Percentiles rank a stretch among this genome's conserved stretches.
Conservation (phyloP, 2,113 vertebrate genomes). For the Phocoena phocoena region DNA sequence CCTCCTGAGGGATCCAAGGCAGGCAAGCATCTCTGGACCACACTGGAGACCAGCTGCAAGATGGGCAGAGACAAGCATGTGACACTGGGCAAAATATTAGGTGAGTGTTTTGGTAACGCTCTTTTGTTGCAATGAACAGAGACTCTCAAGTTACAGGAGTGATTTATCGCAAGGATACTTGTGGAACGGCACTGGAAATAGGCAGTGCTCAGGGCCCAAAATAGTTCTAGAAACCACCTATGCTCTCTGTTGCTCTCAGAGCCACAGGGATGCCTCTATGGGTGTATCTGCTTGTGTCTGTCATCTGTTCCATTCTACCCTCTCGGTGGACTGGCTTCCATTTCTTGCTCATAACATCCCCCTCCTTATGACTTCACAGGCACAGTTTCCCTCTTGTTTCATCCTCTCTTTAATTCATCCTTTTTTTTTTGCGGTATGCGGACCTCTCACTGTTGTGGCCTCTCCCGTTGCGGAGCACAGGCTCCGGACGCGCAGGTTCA, state of each 20-base stretch:
- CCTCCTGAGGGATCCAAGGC: neutral
- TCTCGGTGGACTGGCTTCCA: neutral
- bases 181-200: neutral
- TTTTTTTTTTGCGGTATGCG: neutral
- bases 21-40: neutral
- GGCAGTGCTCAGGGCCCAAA: neutral
- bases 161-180: constrained; percentile 46
- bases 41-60: neutral
- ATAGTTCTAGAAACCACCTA: constrained; percentile 4
- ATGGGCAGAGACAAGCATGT: neutral
- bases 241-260: neutral
- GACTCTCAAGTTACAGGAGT: neutral
- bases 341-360: neutral
- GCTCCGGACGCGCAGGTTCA: too few species aligned
- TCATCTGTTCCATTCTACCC: neutral
- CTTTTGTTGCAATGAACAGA: neutral
- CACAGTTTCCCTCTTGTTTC: neutral
- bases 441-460: too few species aligned
- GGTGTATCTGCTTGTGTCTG: neutral
- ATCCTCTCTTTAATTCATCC: neutral
- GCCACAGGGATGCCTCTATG: neutral
- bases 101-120: neutral
- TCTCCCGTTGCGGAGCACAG: too few species aligned
- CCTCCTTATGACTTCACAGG: neutral
- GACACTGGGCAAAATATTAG: neutral